Percentiles rank a stretch among this genome's conserved stretches.
Conservation (phyloP, 1,140 invertebrate species). For the Apocrypta bakeri region DNA sequence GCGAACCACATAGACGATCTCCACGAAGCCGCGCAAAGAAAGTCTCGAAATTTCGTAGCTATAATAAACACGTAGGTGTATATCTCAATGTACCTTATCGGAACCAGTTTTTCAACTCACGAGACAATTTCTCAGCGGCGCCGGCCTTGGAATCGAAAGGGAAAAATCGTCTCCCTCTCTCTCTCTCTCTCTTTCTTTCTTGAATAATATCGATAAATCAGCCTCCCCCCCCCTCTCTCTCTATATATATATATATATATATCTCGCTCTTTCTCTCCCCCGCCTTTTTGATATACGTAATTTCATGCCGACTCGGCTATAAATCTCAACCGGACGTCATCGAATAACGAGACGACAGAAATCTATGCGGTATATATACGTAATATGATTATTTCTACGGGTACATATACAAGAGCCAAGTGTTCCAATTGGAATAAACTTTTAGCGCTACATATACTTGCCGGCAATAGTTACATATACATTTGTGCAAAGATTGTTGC, state of each 20-base stretch:
- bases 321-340: constrained; percentile 34
- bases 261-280: constrained; percentile 14
- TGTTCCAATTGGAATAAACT: neutral
- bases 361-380: neutral
- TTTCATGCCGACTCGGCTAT: constrained; percentile 2
- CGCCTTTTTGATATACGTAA: neutral
- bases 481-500: too few species aligned
- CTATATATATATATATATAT: too few species aligned
- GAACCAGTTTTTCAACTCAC: constrained; percentile 48
- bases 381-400: too few species aligned
- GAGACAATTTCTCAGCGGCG: constrained; percentile 37
- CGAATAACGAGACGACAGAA: neutral
- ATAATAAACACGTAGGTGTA: neutral
- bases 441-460: neutral
- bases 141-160: constrained; percentile 30
- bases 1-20: neutral
- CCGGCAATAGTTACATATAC: neutral
- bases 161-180: constrained; percentile 10
- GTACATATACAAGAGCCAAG: too few species aligned
- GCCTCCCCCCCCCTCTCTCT: neutral
- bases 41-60: neutral
- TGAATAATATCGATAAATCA: too few species aligned
- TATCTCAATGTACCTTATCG: too few species aligned
- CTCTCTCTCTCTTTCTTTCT: constrained; percentile 5
- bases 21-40: constrained; percentile 30